Conservation (phyloP, 2,888 invertebrate species). For the Metellina segmentata region DNA sequence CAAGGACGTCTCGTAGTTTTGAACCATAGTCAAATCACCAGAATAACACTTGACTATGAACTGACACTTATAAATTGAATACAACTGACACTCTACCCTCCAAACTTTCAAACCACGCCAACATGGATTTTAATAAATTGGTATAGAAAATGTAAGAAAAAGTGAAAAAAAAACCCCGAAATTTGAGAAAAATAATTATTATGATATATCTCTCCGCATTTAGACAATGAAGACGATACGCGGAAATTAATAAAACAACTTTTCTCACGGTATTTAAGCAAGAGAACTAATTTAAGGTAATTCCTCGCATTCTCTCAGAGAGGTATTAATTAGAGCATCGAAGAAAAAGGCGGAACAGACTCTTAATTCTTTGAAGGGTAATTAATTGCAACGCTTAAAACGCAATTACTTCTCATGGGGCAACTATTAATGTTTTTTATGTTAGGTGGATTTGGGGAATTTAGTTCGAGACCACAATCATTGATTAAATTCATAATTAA, state of each 20-base stretch:
- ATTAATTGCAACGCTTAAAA: background rate
- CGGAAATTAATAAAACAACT: background rate
- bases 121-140: too few relatives aligned
- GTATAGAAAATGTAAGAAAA: too few relatives aligned
- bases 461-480: background rate
- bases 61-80: too few relatives aligned
- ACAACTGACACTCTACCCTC: too few relatives aligned
- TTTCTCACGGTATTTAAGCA: conserved; percentile 1
- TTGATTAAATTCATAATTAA: background rate
- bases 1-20: too few relatives aligned
- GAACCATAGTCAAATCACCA: too few relatives aligned
- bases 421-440: background rate
- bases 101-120: too few relatives aligned
- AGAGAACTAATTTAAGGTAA: conserved; percentile 31
- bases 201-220: background rate
- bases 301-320: conserved; percentile 14
- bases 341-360: background rate
- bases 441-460: background rate
- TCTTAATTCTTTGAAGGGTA: background rate
- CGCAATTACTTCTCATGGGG: background rate
- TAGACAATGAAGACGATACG: background rate
- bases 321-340: conserved; percentile 12
- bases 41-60: too few relatives aligned
- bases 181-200: background rate
- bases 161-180: too few relatives aligned